A percentile compares a stretch with the other conserved stretches of the same genome.
Evolutionary conservation across 2,888 invertebrate species (phyloP).

Genomic region (Escarpia spicata): DNA sequence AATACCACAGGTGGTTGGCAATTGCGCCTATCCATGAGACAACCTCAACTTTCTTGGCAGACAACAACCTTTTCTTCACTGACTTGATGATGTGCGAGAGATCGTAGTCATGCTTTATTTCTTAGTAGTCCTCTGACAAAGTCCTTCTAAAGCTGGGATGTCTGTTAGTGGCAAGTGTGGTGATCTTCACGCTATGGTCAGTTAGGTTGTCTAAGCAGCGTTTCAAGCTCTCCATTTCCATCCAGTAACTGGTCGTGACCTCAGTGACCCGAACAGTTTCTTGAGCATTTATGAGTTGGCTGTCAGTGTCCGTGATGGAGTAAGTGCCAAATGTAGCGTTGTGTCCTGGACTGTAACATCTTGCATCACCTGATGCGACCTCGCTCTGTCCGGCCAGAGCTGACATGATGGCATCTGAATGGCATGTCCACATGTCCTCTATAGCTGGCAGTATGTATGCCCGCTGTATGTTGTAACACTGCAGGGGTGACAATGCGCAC

Average conservation of each 20-base stretch:
- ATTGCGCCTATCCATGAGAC: background rate
- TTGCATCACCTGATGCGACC: background rate
- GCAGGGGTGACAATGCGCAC: too few species aligned
- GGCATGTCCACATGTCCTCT: too few species aligned
- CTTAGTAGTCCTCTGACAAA: background rate
- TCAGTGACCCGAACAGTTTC: too few species aligned
- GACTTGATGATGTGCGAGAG: constrained; percentile 25
- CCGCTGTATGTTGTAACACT: too few species aligned
- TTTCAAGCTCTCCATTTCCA: background rate
- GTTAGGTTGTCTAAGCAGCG: background rate
- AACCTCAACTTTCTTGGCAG: background rate
- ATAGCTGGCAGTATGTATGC: too few species aligned
- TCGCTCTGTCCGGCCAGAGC: too few species aligned
- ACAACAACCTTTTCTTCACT: constrained; percentile 7
- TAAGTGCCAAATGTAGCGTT: background rate
- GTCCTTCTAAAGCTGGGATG: background rate
- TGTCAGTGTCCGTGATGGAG: background rate
- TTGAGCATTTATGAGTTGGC: background rate
- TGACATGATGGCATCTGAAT: too few species aligned
- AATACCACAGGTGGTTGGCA: constrained; percentile 20
- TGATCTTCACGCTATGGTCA: background rate
- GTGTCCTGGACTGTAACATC: background rate
- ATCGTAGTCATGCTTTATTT: background rate
- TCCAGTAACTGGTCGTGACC: background rate
- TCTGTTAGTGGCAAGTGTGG: background rate